These are phyloP conservation scores for Apodemia zela DNA, from an alignment of 2,888 invertebrate species.

Conservation along the genomic window DNA sequence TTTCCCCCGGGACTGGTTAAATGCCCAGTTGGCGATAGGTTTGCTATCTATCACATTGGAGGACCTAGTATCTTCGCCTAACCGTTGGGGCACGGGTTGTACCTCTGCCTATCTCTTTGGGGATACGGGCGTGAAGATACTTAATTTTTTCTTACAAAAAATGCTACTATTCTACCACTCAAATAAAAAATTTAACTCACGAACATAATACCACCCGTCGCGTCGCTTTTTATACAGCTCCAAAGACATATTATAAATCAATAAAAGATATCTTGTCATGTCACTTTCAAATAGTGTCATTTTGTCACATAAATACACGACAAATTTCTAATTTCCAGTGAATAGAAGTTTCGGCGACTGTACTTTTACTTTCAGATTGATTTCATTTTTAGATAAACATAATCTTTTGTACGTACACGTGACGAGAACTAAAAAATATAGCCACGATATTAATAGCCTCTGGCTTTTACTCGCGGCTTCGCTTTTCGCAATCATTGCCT, in stretches of 20 bases:
- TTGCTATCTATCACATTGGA: too few species aligned
- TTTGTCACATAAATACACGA: background rate
- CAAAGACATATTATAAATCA: background rate
- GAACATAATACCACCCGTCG: background rate
- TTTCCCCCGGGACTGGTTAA: too few species aligned
- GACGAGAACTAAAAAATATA: background rate
- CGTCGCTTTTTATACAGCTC: background rate
- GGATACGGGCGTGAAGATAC: too few species aligned
- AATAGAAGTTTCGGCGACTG: constrained; percentile 3
- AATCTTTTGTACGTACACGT: constrained; percentile 8
- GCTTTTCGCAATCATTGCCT: too few species aligned
- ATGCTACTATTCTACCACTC: background rate
- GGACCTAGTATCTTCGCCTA: too few species aligned
- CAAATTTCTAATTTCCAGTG: constrained; percentile 12
- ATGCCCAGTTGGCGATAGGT: too few species aligned
- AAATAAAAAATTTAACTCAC: background rate
- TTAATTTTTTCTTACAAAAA: too few species aligned
- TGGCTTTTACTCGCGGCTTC: too few species aligned
- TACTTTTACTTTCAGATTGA: constrained; percentile 16
- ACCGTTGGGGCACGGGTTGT: too few species aligned
- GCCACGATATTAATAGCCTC: background rate
- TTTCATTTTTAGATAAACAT: constrained; percentile 7
- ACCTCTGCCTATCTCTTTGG: too few species aligned
- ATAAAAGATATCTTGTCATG: background rate
- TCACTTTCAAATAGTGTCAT: constrained; percentile 11